phyloP scores from a whole-genome alignment of 2,888 invertebrate species.

The Harpagoxenus sublaevis region DNA sequence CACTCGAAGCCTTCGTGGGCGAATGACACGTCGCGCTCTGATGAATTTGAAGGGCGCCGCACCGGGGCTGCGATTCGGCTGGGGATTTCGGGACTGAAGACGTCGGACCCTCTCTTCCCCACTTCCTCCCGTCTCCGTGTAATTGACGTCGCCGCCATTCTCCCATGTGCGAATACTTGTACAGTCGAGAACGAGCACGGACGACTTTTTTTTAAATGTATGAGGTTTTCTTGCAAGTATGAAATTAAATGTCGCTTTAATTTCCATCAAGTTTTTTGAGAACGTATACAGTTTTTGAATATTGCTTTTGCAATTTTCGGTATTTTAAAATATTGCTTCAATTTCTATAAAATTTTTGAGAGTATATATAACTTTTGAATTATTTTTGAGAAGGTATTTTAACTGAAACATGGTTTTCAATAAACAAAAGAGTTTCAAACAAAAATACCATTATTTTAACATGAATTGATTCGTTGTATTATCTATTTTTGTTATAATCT shows the following conservation, averaged over 20 bases:
- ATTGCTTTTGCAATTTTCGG: background rate
- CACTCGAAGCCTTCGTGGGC: constrained; percentile 58
- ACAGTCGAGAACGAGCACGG: background rate
- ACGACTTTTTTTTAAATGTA: constrained; percentile 1
- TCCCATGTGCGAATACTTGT: constrained; percentile 14
- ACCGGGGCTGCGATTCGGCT: constrained; percentile 43
- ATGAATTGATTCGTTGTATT: background rate
- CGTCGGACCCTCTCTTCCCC: constrained; percentile 29
- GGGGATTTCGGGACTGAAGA: constrained; percentile 40
- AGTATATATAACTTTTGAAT: background rate
- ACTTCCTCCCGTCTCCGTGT: background rate
- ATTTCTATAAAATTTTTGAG: background rate
- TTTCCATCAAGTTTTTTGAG: background rate
- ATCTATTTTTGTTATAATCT: background rate
- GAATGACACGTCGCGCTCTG: constrained; percentile 44
- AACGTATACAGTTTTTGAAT: background rate
- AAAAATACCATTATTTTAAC: background rate
- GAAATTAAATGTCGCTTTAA: constrained; percentile 1
- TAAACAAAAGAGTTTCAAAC: background rate
- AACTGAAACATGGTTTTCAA: background rate
- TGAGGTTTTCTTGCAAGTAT: background rate
- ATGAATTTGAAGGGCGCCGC: constrained; percentile 72
- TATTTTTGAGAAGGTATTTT: background rate
- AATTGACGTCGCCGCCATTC: constrained; percentile 36
- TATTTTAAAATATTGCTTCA: background rate